These are phyloP conservation scores for Osmoderma eremita DNA, from an alignment of 2,888 invertebrate genomes.

Conservation along the genomic window DNA sequence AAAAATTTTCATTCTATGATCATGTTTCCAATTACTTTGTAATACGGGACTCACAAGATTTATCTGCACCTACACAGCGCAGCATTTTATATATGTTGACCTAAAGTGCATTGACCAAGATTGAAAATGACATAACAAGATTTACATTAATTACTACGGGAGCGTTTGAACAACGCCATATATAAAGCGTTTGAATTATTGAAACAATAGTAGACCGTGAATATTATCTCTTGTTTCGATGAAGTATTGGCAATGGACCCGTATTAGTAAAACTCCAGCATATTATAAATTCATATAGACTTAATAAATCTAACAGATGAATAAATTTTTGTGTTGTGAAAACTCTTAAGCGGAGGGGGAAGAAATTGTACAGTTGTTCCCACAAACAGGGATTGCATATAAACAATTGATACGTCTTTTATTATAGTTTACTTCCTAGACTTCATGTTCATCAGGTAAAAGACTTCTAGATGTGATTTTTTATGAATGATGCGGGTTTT, in stretches of 20 bases:
- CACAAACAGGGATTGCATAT: background rate
- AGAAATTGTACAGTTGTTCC: too few species aligned
- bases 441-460: slow-evolving; percentile 54
- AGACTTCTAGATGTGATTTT: slow-evolving; percentile 55
- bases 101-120: slow-evolving; percentile 21
- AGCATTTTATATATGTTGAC: slow-evolving; percentile 1
- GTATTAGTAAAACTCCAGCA: too few species aligned
- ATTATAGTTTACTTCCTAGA: slow-evolving; percentile 54
- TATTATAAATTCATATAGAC: too few species aligned
- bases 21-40: slow-evolving; percentile 16
- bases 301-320: too few species aligned
- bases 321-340: too few species aligned
- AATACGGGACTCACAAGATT: slow-evolving; percentile 9
- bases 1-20: slow-evolving; percentile 10
- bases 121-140: slow-evolving; percentile 20
- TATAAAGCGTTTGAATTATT: background rate
- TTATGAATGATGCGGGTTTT: slow-evolving; percentile 45
- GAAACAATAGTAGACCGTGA: background rate
- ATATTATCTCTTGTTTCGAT: background rate
- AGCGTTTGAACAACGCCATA: background rate
- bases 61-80: slow-evolving; percentile 11
- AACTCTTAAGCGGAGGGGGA: too few species aligned
- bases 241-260: too few species aligned
- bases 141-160: slow-evolving; percentile 12
- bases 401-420: slow-evolving; percentile 38